Evolutionary conservation across 2,113 vertebrate genomes (phyloP), one percentile per base, ranked within the genome.

Genomic region (Phaetusa simplex): DNA sequence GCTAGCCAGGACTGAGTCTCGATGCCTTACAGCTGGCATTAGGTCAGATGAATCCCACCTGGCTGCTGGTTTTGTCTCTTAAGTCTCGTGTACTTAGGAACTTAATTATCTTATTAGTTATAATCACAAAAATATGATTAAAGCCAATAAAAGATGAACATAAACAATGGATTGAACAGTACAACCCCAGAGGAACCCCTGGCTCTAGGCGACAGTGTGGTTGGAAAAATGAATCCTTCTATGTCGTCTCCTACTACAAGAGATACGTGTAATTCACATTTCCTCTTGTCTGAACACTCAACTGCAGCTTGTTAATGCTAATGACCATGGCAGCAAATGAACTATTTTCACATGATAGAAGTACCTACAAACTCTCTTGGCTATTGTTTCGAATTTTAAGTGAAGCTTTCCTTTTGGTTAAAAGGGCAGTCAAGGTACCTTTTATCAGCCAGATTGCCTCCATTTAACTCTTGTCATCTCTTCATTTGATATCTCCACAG

Each of bases 91-190:
- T 55, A 64, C 55, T 90, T 86, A 83, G 18, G 71, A 91, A 73
- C 59, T 53, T 52, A 93, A 91, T 96, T 93, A 93, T 59, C 64
- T 77, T 86, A 38, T 85, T 94, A 95, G 19, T 86, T 91, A 64
- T 79, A 96, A 96, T 69, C 71, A 88, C 38, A 88, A 86, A 83
- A 56, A 55, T 69, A 50, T 91, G 83, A 96, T 93, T 95, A 96
- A 95, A 93, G 90, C 19, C 3, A 80, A 82, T 91, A 83, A 92
- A 70, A 86, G 42, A 58, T 71, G 53, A 80, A 71, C 67, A 93
- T 47, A 81, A 92, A 86, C 32, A 76, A 65, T 55, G 5, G 24
- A 61, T 65, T 73, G 49, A 93, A 80, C 43, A 65, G 34, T 47
- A 43, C 36, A 93, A 34, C 23, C 58, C 55, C 52, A 85, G 62